These are phyloP conservation scores for Danio jaintianensis DNA, from an alignment of 2,797 vertebrate genomes.

Conservation along the genomic window DNA sequence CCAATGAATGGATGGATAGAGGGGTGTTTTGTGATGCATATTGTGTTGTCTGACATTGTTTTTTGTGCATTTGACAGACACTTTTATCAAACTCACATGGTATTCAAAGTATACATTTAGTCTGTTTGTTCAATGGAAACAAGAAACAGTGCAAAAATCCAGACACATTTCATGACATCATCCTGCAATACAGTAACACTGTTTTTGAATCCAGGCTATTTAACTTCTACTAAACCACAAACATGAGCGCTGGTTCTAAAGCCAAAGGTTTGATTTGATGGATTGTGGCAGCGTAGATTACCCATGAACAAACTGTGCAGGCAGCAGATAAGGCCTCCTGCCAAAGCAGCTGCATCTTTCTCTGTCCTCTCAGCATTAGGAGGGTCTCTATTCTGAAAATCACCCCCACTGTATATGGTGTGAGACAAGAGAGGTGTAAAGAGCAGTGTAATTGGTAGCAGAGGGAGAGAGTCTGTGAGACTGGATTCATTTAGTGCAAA, in stretches of 20 bases:
- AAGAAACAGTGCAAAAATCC: not conserved
- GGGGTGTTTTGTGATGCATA: not conserved
- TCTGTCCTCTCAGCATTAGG: not conserved
- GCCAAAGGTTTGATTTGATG: not conserved
- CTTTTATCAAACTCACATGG: not conserved
- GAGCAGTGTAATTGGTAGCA: slow-evolving; percentile 30
- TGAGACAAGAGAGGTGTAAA: slow-evolving; percentile 1
- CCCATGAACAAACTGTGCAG: slow-evolving; percentile 8
- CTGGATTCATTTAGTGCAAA: slow-evolving; percentile 3
- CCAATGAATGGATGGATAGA: not conserved
- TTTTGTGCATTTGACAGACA: not conserved
- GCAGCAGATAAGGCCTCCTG: not conserved
- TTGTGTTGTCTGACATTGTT: not conserved
- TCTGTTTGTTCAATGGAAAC: not conserved
- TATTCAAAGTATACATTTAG: not conserved
- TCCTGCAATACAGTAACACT: not conserved
- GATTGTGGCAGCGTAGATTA: not conserved
- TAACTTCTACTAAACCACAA: not conserved
- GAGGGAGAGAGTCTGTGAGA: not conserved
- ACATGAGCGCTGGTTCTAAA: not conserved
- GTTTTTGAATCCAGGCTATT: not conserved
- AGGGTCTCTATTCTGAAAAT: not conserved
- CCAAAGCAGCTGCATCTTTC: slow-evolving; percentile 13
- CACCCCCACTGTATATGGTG: not conserved
- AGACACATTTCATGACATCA: not conserved